Percentiles rank a stretch among this genome's conserved stretches.
These are phyloP conservation scores for Orycteropus afer DNA, from an alignment of 2,113 vertebrate species.

Conservation along the genomic window DNA sequence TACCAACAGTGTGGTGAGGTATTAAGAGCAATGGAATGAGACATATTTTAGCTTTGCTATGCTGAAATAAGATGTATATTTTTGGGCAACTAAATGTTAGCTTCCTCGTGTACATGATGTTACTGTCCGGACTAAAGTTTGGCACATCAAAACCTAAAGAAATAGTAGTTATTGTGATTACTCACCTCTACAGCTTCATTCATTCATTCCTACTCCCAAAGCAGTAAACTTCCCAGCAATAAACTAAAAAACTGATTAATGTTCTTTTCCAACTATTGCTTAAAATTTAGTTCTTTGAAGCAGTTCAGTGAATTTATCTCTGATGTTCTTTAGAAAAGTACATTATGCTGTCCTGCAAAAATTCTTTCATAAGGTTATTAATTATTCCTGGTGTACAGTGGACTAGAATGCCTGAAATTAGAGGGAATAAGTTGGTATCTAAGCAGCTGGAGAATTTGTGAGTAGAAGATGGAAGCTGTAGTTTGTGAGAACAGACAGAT, in stretches of 20 bases:
- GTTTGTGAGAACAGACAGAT: neutral
- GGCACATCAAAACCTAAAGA: neutral
- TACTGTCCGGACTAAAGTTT: neutral
- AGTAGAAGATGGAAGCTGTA: neutral
- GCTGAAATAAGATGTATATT: neutral
- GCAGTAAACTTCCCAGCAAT: neutral
- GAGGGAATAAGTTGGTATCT: neutral
- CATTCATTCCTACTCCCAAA: neutral
- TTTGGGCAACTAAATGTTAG: too few relatives aligned
- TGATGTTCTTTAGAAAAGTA: slow-evolving; percentile 30
- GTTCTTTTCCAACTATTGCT: neutral
- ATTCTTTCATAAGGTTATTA: slow-evolving; percentile 38
- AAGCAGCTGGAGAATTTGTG: neutral
- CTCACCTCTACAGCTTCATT: neutral
- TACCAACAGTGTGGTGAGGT: neutral
- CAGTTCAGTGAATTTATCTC: slow-evolving; percentile 33
- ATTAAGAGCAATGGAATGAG: neutral
- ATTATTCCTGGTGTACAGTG: neutral
- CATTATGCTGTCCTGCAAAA: neutral
- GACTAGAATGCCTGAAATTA: neutral
- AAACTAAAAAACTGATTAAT: slow-evolving; percentile 7
- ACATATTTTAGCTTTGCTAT: neutral
- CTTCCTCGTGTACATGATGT: neutral
- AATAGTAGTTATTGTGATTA: neutral
- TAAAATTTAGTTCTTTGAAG: slow-evolving; percentile 54